Conservation (phyloP, 2,113 vertebrate genomes). For the Serilophus lunatus region DNA sequence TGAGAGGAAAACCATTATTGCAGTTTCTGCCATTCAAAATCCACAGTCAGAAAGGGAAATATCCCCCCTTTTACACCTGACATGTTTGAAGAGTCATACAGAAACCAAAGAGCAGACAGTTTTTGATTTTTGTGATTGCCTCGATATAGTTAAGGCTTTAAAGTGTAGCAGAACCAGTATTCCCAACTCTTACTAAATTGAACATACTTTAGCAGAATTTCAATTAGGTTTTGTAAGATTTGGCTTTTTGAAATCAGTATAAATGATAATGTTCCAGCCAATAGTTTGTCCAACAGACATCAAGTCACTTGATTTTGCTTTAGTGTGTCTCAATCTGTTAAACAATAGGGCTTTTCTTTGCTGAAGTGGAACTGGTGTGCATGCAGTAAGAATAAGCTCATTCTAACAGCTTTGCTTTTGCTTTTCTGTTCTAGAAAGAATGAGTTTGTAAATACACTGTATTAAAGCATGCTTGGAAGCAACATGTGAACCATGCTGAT, state of each 20-base stretch:
- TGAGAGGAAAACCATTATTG: not conserved
- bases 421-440: not conserved
- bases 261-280: not conserved
- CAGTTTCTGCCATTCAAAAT: not conserved
- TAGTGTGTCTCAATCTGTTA: not conserved
- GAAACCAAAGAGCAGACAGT: not conserved
- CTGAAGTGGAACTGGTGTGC: not conserved
- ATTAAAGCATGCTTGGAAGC: not conserved
- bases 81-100: not conserved
- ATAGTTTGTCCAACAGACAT: not conserved
- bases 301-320: conserved; percentile 33
- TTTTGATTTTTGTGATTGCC: not conserved
- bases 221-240: not conserved
- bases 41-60: not conserved
- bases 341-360: conserved; percentile 48
- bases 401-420: conserved; percentile 16
- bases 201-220: not conserved
- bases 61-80: not conserved
- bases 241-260: conserved; percentile 8
- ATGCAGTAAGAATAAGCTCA: conserved; percentile 16
- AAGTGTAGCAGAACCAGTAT: not conserved
- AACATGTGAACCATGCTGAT: not conserved
- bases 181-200: not conserved
- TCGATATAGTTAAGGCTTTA: not conserved
- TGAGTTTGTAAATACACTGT: not conserved